Evolutionary conservation across 1,140 invertebrate genomes (phyloP), one percentile per base, ranked within the genome.

Genomic region (Drosophila neocordata): DNA sequence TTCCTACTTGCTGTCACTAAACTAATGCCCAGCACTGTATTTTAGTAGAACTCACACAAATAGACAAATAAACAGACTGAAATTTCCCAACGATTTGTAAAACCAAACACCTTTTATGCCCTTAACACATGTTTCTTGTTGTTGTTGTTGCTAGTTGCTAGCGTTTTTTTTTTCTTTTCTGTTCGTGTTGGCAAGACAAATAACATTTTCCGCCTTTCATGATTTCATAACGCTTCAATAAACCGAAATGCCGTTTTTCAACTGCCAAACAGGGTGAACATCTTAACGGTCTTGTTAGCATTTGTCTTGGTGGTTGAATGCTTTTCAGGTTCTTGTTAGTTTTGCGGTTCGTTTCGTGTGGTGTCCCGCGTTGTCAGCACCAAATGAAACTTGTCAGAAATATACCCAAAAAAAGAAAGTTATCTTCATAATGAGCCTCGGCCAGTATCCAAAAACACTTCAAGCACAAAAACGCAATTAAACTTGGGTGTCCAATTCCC

Each of bases 391-490:
- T 69, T 66, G 55, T 64, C 41, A 48, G 41, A 48, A 48, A 48
- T 48, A 20, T 48, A 20, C 41, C 41, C 41, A 48, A 75, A n/a
- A n/a, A n/a, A n/a, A n/a, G n/a, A n/a, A 75, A 75, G 72, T 75
- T n/a, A n/a, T 63, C 34, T 5, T 51, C 73, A 77, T 76, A 76
- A 77, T 77, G 59, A 76, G 73, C 27, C 24, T 52, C 11, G 44
- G 20, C n/a, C 31, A 22, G 52, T 56, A 62, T 65, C 65, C 58
- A 53, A 63, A 53, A 58, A 48, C 67, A 65, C 67, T 76, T 75
- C 60, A 24, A 62, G 73, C 67, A 76, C 63, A 67, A 76, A 80
- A 80, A 80, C 64, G 60, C 69, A 80, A 80, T 80, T 80, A 80
- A 80, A 80, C 57, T 80, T 80, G 22, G 53, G 66, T 18, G 27